Evolutionary conservation across 2,888 invertebrate genomes (phyloP), one percentile per base, ranked within the genome.

Genomic region (Melitaea athalia): DNA sequence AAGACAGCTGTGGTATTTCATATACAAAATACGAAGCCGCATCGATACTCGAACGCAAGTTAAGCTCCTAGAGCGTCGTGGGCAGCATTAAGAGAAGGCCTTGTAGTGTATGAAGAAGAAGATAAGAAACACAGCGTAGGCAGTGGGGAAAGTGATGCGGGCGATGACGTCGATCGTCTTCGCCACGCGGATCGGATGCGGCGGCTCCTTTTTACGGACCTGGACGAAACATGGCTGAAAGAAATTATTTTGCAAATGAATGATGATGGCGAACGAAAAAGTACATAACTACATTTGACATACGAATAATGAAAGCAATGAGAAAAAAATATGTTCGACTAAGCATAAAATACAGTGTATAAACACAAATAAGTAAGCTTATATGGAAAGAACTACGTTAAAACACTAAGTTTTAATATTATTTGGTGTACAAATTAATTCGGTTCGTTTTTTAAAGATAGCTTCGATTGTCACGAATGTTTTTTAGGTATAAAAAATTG

Each of bases 41-140:
- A 77, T 76, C 80, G 78, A 79, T 76, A 78, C 84, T 86, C 79
- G 80, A 77, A 84, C 63, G 81, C 80, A 82, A 82, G 78, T 77
- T 75, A 87, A 85, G 86, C 81, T 81, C 78, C 82, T 81, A 77
- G 80, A 75, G 69, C 71, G 73, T 70, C 76, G 63, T 50, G 82
- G 86, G 84, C 85, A 85, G 86, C 86, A 93, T 93, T 95, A 95
- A 92, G 95, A 94, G 87, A 96, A 96, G 92, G 96, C 97, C 92
- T 97, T 97, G 94, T 98, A 98, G 94, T 97, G 97, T 85, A 97
- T 97, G 94, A 98, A 98, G 95, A 98, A 98, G 94, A 98, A 98
- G 88, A 97, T 96, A 84, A 98, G 95, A 94, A 98, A 98, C 87
- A 98, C 95, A 86, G 97, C 96, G 92, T 97, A 98, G 84, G 98